Percentiles rank a stretch among this genome's conserved stretches.
Evolutionary conservation across 2,888 invertebrate genomes (phyloP).

Genomic region (Cerastis rubricosa): DNA sequence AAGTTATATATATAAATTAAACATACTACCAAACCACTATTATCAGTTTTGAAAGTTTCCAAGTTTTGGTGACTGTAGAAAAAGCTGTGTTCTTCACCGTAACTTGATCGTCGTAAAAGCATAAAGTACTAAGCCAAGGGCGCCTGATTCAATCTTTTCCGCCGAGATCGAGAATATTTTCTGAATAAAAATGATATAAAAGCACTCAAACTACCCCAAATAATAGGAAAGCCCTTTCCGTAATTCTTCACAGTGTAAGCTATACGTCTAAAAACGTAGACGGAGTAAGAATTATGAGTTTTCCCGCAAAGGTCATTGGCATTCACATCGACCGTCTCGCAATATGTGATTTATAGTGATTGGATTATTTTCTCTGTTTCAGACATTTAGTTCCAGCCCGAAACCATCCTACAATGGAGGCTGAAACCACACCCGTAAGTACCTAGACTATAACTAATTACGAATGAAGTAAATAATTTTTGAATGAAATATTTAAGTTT

Average conservation of each 20-base stretch:
- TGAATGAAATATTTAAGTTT: constrained; percentile 49
- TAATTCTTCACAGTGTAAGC: constrained; percentile 51
- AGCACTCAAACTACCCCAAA: constrained; percentile 26
- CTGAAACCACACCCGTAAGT: constrained; percentile 87
- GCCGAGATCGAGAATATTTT: constrained; percentile 7
- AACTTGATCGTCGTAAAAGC: constrained; percentile 39
- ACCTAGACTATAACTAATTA: constrained; percentile 63
- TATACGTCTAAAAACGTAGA: constrained; percentile 57
- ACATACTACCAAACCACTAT: constrained; percentile 29
- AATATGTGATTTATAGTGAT: constrained; percentile 66
- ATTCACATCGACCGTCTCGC: constrained; percentile 67
- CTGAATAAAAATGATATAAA: constrained; percentile 29
- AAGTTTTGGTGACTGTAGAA: constrained; percentile 12
- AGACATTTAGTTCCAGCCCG: constrained; percentile 82
- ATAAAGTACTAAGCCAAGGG: constrained; percentile 21
- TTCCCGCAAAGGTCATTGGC: constrained; percentile 71
- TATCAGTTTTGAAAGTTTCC: constrained; percentile 17
- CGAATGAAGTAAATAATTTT: constrained; percentile 17
- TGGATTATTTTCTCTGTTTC: constrained; percentile 74
- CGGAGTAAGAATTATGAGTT: constrained; percentile 67
- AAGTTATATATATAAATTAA: constrained; percentile 27
- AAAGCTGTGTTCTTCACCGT: background rate
- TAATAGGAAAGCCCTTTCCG: constrained; percentile 40
- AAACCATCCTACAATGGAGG: constrained; percentile 77
- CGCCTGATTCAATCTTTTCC: constrained; percentile 15